Evolutionary conservation across 2,797 vertebrate species (phyloP).

Genomic region (Philypnodon macrostomus): DNA sequence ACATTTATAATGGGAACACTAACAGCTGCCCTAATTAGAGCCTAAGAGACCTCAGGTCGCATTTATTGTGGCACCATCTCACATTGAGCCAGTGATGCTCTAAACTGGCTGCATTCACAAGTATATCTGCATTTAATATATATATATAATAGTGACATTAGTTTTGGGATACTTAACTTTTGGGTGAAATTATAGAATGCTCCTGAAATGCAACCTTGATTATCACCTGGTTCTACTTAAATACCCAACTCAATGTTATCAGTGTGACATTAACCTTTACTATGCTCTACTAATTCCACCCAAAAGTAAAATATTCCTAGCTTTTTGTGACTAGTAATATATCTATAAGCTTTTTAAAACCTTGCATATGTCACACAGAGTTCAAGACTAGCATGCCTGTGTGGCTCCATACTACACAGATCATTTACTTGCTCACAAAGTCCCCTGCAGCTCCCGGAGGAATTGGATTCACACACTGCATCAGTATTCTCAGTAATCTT

Average conservation of each 20-base stretch:
- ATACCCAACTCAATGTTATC: too few species aligned
- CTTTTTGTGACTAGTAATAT: too few species aligned
- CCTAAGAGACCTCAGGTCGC: conserved; percentile 65
- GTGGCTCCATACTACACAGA: conserved; percentile 54
- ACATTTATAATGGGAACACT: conserved; percentile 59
- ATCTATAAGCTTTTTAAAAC: conserved; percentile 40
- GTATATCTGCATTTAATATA: conserved; percentile 25
- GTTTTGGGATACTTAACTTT: too few species aligned
- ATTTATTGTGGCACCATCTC: conserved; percentile 51
- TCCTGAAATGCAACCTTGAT: too few species aligned
- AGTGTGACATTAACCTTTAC: too few species aligned
- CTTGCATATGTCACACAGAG: conserved; percentile 32
- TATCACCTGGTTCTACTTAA: too few species aligned
- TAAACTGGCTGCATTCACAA: conserved; percentile 22
- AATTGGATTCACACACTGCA: conserved; percentile 73
- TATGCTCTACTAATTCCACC: too few species aligned
- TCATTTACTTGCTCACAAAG: conserved; percentile 74
- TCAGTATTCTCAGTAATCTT: conserved; percentile 81
- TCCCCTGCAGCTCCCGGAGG: conserved; percentile 68
- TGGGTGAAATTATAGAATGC: too few species aligned
- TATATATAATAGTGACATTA: too few species aligned
- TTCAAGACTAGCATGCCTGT: conserved; percentile 54
- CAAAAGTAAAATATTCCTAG: too few species aligned
- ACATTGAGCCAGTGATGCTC: conserved; percentile 36
- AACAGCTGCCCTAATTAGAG: conserved; percentile 73